These are phyloP conservation scores for Coregonus suidteri DNA, from an alignment of 2,797 vertebrate genomes.

Conservation along the genomic window DNA sequence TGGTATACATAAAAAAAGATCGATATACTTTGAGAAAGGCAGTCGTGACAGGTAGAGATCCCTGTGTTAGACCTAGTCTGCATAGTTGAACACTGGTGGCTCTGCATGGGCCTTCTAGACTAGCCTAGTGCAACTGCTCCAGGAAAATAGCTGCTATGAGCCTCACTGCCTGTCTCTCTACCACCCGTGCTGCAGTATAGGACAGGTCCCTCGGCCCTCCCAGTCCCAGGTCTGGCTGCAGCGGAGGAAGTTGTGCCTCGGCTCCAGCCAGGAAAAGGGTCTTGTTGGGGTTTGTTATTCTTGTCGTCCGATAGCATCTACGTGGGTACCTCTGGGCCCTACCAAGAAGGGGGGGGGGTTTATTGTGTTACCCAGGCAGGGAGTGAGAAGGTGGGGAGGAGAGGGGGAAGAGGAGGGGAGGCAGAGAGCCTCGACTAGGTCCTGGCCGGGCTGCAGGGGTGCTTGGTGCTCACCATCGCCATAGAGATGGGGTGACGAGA, in stretches of 20 bases:
- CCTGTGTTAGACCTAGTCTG: background rate
- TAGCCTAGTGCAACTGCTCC: background rate
- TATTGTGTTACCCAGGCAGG: constrained; percentile 73
- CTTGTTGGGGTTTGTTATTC: constrained; percentile 85
- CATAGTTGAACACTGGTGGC: constrained; percentile 5
- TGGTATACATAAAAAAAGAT: background rate
- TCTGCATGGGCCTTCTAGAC: background rate
- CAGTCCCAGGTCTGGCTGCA: constrained; percentile 34
- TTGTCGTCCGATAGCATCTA: constrained; percentile 85
- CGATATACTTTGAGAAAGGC: background rate
- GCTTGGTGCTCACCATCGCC: constrained; percentile 44
- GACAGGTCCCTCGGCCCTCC: constrained; percentile 49
- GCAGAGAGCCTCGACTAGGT: constrained; percentile 2
- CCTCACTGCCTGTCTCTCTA: constrained; percentile 39
- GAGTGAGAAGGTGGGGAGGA: constrained; percentile 60
- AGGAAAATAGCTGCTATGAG: background rate
- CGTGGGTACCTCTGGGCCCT: constrained; percentile 70
- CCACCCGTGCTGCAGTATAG: constrained; percentile 61
- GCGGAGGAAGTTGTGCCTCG: constrained; percentile 81
- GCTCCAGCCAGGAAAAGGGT: constrained; percentile 90
- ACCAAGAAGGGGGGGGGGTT: constrained; percentile 53
- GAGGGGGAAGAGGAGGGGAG: constrained; percentile 29
- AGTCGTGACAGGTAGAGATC: background rate
- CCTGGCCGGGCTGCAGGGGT: background rate
- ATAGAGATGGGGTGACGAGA: constrained; percentile 69